Evolutionary conservation across 2,113 vertebrate species (phyloP), one percentile per base, ranked within the genome.

Genomic region (Pollimyrus isidori): DNA sequence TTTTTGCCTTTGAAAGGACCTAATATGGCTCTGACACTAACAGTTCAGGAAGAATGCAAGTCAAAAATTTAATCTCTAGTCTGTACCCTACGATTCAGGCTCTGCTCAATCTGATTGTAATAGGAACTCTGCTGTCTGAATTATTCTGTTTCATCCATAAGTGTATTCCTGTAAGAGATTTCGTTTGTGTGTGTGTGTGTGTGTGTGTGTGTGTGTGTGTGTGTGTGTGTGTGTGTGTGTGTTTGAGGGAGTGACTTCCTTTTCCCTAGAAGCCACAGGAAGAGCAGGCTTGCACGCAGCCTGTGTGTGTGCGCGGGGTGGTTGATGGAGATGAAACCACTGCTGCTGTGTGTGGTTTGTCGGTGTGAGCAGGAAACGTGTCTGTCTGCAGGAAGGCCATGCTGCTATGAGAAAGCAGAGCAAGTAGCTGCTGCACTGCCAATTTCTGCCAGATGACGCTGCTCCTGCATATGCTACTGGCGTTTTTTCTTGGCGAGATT

Each of bases 201-300:
- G 1, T 84, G 13, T 83, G 39, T 1, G 21, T 45, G 21, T 83
- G 39, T 1, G 21, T 82, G 39, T 84, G 82, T 48, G 23, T 76
- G 19, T 84, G 1, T 84, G 13, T n/a, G 39, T 1, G 21, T 46
- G 23, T 46, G 4, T 84, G 45, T 84, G 80, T 84, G 82, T 48
- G 39, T 19, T 26, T 85, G 84, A 86, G 84, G 84, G 49, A 86
- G 84, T 84, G 45, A 86, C 84, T 86, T 86, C 84, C 84, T 86
- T 35, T 52, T 86, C 46, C 84, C 83, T 46, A 46, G 42, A 85
- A 48, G 83, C 42, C 26, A 86, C 84, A 86, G 84, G 46, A 86
- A 86, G 49, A 49, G 84, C 48, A 30, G 46, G 46, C 46, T 85
- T 85, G 42, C 45, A 50, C 83, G 4, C 45, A 46, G 39, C 21